Conservation (phyloP, 1,140 invertebrate genomes). For the Drosophila funebris region DNA sequence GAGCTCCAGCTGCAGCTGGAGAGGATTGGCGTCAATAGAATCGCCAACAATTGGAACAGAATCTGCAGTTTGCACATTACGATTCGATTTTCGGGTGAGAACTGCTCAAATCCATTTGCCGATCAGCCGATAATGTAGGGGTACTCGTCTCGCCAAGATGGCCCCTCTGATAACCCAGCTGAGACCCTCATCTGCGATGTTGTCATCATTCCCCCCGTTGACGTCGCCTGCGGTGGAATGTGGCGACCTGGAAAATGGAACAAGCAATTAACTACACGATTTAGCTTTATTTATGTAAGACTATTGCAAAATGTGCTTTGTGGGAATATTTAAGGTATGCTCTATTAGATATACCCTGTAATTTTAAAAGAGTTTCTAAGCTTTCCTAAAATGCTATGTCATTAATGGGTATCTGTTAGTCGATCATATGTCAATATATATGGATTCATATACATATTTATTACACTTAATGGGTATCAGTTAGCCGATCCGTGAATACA, state of each 20-base stretch:
- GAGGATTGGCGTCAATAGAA: not conserved
- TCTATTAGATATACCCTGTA: no score
- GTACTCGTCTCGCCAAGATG: not conserved
- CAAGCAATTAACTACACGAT: no score
- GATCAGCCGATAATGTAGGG: not conserved
- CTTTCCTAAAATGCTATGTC: no score
- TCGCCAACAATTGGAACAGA: not conserved
- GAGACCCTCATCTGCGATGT: not conserved
- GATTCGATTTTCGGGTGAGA: conserved; percentile 10
- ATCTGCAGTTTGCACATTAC: conserved; percentile 6
- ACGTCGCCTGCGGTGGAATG: not conserved
- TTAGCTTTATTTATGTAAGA: no score
- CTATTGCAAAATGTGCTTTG: no score
- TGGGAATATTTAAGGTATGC: no score
- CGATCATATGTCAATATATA: no score
- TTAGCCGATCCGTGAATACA: no score
- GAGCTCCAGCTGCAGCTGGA: not conserved
- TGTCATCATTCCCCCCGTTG: not conserved
- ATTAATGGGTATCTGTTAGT: no score
- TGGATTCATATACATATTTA: no score
- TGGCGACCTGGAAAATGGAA: not conserved
- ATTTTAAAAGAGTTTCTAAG: no score
- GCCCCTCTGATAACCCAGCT: conserved; percentile 3
- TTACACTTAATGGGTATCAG: no score
- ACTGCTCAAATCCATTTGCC: conserved; percentile 18